Percentiles rank a stretch among this genome's conserved stretches.
Conservation (phyloP, 2,888 invertebrate genomes). For the Myopa tessellatipennis region DNA sequence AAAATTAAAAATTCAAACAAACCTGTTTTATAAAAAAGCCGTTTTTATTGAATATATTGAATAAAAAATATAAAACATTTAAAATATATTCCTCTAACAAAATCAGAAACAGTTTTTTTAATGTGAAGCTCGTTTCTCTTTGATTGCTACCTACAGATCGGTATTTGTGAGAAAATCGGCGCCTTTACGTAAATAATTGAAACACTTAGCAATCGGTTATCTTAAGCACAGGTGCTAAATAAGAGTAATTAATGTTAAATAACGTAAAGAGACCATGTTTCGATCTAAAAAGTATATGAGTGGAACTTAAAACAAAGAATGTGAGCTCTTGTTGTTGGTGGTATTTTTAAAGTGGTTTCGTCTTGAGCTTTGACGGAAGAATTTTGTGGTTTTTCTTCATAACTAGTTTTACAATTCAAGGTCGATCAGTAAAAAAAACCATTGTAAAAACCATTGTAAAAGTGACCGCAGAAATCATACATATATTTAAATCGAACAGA, state of each 20-base stretch:
- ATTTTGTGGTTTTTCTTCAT: background rate
- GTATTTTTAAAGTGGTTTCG: background rate
- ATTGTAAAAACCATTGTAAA: background rate
- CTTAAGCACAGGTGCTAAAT: constrained; percentile 23
- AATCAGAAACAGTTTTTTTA: background rate
- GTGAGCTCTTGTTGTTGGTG: background rate
- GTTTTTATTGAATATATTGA: background rate
- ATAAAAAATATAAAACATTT: background rate
- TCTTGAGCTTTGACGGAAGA: background rate
- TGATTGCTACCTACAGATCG: background rate
- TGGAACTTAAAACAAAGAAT: background rate
- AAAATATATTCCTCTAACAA: background rate
- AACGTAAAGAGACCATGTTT: background rate
- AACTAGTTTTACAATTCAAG: constrained; percentile 3
- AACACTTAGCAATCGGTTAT: constrained; percentile 6
- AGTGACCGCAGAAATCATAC: too few relatives aligned
- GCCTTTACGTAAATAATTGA: background rate
- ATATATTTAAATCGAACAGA: too few relatives aligned
- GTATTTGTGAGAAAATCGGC: background rate
- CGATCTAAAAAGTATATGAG: background rate
- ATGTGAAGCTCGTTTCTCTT: background rate
- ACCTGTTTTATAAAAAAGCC: too few relatives aligned
- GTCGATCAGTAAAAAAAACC: background rate
- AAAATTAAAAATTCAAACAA: too few relatives aligned
- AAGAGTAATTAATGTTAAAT: constrained; percentile 25